Evolutionary conservation across 64 coral and sea anemone species (phyloP).

Genomic region (Orbicella faveolata): DNA sequence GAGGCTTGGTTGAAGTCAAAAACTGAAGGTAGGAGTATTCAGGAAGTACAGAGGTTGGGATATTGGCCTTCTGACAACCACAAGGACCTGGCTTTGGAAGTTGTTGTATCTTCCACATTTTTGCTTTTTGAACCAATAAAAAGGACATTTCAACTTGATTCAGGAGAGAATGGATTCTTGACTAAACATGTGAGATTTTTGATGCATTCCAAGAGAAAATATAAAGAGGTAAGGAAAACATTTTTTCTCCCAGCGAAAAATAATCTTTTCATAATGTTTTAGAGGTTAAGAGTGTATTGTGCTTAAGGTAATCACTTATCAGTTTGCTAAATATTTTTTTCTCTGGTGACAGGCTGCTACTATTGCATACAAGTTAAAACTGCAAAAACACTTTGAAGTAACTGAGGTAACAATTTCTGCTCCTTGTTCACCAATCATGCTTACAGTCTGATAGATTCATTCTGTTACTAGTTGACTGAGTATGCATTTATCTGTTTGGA

Average conservation of each 20-base stretch:
- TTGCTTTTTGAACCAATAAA: slow-evolving; percentile 85
- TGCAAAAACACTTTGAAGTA: slow-evolving; percentile 88
- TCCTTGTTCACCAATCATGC: neutral
- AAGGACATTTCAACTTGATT: slow-evolving; percentile 83
- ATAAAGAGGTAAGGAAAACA: slow-evolving; percentile 64
- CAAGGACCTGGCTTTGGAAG: slow-evolving; percentile 70
- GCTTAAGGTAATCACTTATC: no score
- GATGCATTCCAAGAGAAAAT: slow-evolving; percentile 65
- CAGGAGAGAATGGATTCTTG: slow-evolving; percentile 74
- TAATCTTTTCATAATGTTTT: no score
- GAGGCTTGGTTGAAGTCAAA: slow-evolving; percentile 71
- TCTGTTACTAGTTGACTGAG: no score
- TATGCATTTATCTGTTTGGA: no score
- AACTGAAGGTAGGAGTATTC: slow-evolving; percentile 16
- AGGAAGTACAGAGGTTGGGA: slow-evolving; percentile 38
- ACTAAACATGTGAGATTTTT: slow-evolving; percentile 78
- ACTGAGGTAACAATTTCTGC: slow-evolving; percentile 50
- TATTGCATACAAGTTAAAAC: slow-evolving; percentile 79
- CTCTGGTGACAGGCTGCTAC: slow-evolving; percentile 66
- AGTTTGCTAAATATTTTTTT: neutral
- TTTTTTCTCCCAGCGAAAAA: neutral
- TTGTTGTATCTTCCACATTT: slow-evolving; percentile 67
- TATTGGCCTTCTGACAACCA: slow-evolving; percentile 54
- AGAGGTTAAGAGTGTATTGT: no score
- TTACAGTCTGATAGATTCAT: neutral